These are phyloP conservation scores for Rhombomys opimus DNA, from an alignment of 2,113 vertebrate species.

Conservation along the genomic window DNA sequence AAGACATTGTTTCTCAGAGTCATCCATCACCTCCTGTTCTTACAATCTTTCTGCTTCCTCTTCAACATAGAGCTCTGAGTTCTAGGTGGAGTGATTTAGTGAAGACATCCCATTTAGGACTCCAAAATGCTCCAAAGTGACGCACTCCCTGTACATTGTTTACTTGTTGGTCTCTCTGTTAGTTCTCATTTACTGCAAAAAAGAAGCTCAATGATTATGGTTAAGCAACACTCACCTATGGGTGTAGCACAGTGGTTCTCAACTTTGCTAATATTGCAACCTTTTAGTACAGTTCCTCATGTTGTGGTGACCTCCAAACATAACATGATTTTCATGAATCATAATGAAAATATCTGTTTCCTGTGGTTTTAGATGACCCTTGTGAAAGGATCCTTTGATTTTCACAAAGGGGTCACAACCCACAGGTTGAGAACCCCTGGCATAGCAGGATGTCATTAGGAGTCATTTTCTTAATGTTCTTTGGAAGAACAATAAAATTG, in stretches of 20 bases:
- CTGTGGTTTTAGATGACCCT: too few relatives aligned
- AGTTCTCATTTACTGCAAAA: neutral
- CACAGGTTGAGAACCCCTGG: neutral
- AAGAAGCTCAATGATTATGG: neutral
- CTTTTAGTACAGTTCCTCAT: neutral
- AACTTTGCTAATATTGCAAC: neutral
- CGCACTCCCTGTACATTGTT: neutral
- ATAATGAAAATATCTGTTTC: neutral
- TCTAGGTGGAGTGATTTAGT: neutral
- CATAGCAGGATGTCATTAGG: neutral
- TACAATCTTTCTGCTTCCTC: neutral
- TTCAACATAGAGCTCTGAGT: neutral
- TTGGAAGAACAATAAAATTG: neutral
- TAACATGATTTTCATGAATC: neutral
- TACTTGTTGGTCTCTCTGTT: neutral
- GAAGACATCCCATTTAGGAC: neutral
- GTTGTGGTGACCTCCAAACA: too few relatives aligned
- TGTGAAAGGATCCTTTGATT: too few relatives aligned
- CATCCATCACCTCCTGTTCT: neutral
- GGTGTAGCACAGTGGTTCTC: neutral
- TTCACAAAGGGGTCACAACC: neutral
- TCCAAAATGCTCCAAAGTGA: neutral
- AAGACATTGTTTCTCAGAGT: neutral
- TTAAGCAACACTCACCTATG: neutral
- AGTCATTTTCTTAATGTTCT: neutral